phyloP scores from a whole-genome alignment of 2,113 vertebrate species.

The Carassius gibelio region DNA sequence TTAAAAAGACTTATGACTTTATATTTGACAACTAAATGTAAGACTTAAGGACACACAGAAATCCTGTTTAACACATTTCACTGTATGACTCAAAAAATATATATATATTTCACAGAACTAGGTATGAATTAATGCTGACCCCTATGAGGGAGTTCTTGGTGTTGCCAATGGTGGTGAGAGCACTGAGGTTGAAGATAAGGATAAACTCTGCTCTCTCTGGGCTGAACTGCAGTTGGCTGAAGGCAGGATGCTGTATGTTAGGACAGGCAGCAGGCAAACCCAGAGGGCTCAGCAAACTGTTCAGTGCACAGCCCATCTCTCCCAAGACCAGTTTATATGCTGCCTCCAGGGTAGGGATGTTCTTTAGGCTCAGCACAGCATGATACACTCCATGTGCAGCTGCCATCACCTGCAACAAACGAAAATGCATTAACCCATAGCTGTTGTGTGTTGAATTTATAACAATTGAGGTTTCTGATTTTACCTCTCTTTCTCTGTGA shows the following conservation, averaged over 20 bases:
- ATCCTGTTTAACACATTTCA: background rate
- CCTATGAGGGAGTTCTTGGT: slow-evolving; percentile 98
- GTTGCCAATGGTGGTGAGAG: slow-evolving; percentile 96
- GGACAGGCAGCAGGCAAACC: slow-evolving; percentile 76
- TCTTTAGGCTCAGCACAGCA: slow-evolving; percentile 92
- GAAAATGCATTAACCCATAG: background rate
- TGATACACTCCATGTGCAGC: slow-evolving; percentile 92
- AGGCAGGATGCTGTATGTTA: slow-evolving; percentile 88
- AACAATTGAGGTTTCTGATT: background rate
- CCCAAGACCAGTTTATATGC: slow-evolving; percentile 96
- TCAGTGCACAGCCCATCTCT: slow-evolving; percentile 93
- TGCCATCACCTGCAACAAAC: slow-evolving; percentile 82
- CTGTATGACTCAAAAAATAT: background rate
- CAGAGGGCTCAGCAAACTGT: slow-evolving; percentile 81
- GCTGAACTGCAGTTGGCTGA: slow-evolving; percentile 79
- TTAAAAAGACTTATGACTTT: no score
- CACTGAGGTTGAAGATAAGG: slow-evolving; percentile 94
- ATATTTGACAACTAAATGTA: no score
- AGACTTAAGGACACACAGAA: no score
- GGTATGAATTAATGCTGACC: slow-evolving; percentile 73
- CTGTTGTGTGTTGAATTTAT: background rate
- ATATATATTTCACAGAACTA: background rate
- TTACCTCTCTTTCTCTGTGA: slow-evolving; percentile 91
- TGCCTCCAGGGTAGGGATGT: slow-evolving; percentile 96
- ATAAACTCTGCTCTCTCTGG: slow-evolving; percentile 90